Base-by-base conservation (phyloP, 2,888 invertebrate genomes). In the Seira musarum region DNA sequence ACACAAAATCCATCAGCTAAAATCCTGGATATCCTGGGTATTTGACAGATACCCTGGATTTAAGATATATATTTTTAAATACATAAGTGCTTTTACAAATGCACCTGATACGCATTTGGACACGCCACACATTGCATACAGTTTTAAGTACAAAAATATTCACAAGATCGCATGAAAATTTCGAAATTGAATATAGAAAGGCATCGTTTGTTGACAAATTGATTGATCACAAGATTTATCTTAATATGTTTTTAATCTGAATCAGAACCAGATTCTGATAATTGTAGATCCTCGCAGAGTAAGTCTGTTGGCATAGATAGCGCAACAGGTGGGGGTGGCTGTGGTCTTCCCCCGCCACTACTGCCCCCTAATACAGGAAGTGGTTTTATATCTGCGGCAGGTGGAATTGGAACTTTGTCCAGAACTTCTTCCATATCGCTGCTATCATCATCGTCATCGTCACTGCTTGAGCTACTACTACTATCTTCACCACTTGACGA, bases 271-370 rank as follows among this genome's bases (percentile, higher is more conserved):
- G 95, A 94, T 90, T 95, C 95, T 69, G 95, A 96, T 87, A 96
- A 91, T 90, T 95, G 94, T 87, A 96, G 91, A 90, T 96, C 96
- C 88, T 95, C 94, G 88, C 93, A 94, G 87, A 96, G 91, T 82
- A 94, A 90, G 89, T 93, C 93, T 87, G 91, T 91, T 17, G 92
- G 92, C 88, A 92, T 89, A 63, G 89, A 88, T 21, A 87, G 87
- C 73, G 87, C 87, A 68, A 87, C 73, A 21, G 61, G 30, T n/a
- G 70, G 22, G 1, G 22, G 40, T 24, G 53, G 75, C 17, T 71
- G 49, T 19, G 64, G 25, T 6, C n/a, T 22, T 21, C 69, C 69
- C 46, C 19, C 68, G 25, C 21, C 49, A 49, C 25, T 68, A 25
- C 25, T 68, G 1, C 13, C 63, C 8, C 13, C 17, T 17, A 17